phyloP scores from a whole-genome alignment of 2,888 invertebrate genomes.

The Ellobium chinense region DNA sequence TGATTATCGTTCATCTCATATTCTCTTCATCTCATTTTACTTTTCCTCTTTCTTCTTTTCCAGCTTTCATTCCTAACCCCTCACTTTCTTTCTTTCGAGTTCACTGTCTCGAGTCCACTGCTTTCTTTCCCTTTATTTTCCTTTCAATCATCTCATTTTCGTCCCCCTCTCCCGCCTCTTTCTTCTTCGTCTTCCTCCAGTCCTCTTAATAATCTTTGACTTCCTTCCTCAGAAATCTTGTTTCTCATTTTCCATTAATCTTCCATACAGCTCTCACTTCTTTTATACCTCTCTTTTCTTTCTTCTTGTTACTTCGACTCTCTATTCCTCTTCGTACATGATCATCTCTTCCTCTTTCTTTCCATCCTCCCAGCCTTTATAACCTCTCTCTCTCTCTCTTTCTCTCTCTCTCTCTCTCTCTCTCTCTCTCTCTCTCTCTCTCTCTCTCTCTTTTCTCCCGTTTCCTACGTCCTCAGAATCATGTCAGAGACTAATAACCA shows the following conservation, averaged over 20 bases:
- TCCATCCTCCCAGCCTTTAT: background rate
- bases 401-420: conserved; percentile 10
- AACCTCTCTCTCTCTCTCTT: conserved; percentile 7
- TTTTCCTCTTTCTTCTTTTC: background rate
- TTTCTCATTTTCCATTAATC: too few species aligned
- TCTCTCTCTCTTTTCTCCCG: conserved; percentile 11
- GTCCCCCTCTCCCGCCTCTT: background rate
- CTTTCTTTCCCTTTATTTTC: background rate
- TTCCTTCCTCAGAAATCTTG: too few species aligned
- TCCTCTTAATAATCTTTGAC: too few species aligned
- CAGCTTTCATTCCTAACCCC: background rate
- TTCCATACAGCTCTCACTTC: too few species aligned
- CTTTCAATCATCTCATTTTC: background rate
- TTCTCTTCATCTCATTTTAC: background rate
- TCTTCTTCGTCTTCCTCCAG: too few species aligned
- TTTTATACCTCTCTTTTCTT: background rate
- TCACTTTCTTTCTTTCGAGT: background rate
- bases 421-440: conserved; percentile 17
- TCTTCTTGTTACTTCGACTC: background rate
- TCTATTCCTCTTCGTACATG: background rate
- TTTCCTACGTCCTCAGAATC: too few species aligned
- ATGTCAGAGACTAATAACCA: too few species aligned
- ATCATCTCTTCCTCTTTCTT: background rate
- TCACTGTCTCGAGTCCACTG: background rate
- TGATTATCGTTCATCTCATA: background rate